Conservation (phyloP, 2,797 vertebrate genomes). For the Anas capensis region DNA sequence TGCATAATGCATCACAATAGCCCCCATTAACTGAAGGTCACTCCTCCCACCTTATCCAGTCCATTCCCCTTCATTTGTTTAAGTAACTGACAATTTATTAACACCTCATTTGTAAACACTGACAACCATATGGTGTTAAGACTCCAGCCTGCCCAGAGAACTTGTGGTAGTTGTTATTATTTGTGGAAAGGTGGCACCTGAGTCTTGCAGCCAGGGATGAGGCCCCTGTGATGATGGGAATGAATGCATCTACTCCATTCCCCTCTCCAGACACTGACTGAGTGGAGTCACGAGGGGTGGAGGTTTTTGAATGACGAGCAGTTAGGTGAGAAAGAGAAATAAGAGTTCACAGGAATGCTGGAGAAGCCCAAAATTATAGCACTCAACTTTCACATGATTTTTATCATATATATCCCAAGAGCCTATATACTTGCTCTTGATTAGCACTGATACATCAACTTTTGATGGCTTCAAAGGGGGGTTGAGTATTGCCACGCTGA, state of each 20-base stretch:
- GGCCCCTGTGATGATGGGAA: not conserved
- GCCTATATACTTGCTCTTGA: not conserved
- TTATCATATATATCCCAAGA: not conserved
- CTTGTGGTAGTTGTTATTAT: not conserved
- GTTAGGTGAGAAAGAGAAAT: not conserved
- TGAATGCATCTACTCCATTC: not conserved
- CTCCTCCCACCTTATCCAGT: not conserved
- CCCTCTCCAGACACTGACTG: rapidly evolving
- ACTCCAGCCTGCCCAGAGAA: not conserved
- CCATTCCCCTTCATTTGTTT: not conserved
- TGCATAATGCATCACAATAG: not conserved
- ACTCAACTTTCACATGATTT: not conserved
- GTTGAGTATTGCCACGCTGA: too few species aligned
- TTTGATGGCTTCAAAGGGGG: not conserved
- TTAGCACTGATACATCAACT: not conserved
- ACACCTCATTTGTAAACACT: conserved; percentile 8
- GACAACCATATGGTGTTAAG: not conserved
- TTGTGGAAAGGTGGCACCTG: not conserved
- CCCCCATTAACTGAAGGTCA: conserved; percentile 20
- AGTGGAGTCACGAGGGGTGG: rapidly evolving
- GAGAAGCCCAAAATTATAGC: not conserved
- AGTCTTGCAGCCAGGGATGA: not conserved
- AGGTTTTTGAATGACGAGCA: not conserved
- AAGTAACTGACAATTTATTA: conserved; percentile 5
- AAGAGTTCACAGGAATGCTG: not conserved